Evolutionary conservation across 2,797 vertebrate genomes (phyloP), one percentile per base, ranked within the genome.

Genomic region (Gobio occitaniae): DNA sequence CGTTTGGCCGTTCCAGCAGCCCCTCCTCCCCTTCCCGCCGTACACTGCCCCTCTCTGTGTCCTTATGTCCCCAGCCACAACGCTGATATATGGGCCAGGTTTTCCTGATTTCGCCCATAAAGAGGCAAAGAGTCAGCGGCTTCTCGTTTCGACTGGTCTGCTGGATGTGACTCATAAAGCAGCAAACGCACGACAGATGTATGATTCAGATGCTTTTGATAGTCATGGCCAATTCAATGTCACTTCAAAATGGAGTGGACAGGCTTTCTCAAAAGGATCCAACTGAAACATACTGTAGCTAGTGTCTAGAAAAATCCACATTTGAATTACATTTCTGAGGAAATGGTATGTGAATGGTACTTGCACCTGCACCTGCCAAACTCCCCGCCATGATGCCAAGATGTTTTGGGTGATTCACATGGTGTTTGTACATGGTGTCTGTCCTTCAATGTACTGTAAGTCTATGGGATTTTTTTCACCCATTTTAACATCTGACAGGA

Each of bases 31-130:
- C 68, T 19, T 6, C 3, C 36, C 1, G 77, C 52, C 19, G 25
- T 70, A 88, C 87, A 89, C 87, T 88, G 63, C 83, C n/a, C 68
- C 81, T 80, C 77, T 89, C 77, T 88, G 85, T 89, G 65, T 66
- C 19, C 71, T 80, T 0, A n/a, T 52, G 63, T 75, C 61, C 61
- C 70, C 70, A 41, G 70, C 21, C 52, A 0, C 63, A 75, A n/a
- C 29, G 44, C 41, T 87, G 83, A 80, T 80, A 70, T 81, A 71
- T 61, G 32, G 52, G 80, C 77, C 80, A 86, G 83, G 71, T 85
- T 86, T 85, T 83, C 61, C 70, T 78, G 69, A 78, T 83, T 75
- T 83, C 38, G 16, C 59, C 76, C 74, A 32, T 89, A 78, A 86
- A 89, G n/a, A 61, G 32, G 52, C 54, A 25, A 78, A 75, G 38